Evolutionary conservation across 2,888 invertebrate genomes (phyloP), one percentile per base, ranked within the genome.

Genomic region (Drosophila prostipennis): DNA sequence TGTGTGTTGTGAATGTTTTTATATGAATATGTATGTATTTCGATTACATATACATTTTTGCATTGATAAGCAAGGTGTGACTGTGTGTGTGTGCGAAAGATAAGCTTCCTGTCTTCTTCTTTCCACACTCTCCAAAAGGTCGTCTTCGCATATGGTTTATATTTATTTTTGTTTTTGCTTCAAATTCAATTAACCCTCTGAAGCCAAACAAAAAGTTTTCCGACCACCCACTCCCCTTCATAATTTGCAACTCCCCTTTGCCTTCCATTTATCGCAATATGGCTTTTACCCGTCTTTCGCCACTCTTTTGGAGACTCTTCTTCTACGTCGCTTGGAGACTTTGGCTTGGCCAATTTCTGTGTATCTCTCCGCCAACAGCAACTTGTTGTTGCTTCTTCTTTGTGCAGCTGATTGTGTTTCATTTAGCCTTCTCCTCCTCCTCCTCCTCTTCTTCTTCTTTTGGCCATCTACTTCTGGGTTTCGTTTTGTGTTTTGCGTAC

Each of bases 311-410:
- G 65, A 53, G 61, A 63, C 72, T 61, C 56, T 79, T 56, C 23
- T 42, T 16, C 56, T 77, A 54, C 23, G 36, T 42, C 56, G 23
- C 46, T 63, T 84, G 82, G 72, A 85, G 82, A 85, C 64, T 78
- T 74, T 54, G 26, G 73, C 40, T 16, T 73, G 73, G 81, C 80
- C 76, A 79, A 79, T 81, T 84, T 76, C 57, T 71, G 77, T 79
- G 76, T 84, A 76, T 84, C 82, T 82, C 82, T 82, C 82, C 54
- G 69, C 55, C 68, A 70, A 63, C 60, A 71, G 72, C 82, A 82
- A 82, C 82, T 85, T 82, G 82, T 82, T 82, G 82, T 82, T 82
- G 85, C 68, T 72, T 63, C 77, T 68, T 61, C 72, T 58, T 78
- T 68, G 46, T 56, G 57, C 65, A 74, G 68, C 45, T 71, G 54